Conservation (phyloP, 2,888 invertebrate genomes). For the Doris montereyensis region DNA sequence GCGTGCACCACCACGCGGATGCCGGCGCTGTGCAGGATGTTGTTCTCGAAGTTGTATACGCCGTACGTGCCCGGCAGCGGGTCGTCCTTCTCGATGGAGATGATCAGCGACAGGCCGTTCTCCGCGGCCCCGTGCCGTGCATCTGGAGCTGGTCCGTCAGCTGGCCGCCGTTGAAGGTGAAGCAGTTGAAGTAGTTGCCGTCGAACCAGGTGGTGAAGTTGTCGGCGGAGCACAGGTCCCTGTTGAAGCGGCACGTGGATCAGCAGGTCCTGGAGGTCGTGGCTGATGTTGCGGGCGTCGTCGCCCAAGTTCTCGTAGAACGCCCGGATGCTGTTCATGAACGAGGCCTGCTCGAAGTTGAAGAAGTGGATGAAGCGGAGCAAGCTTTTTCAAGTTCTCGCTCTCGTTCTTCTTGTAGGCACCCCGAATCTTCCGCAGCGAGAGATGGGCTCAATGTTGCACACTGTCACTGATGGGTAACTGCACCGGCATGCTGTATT, state of each 20-base stretch:
- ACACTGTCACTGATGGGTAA: constrained; percentile 67
- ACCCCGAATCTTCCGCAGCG: constrained; percentile 43
- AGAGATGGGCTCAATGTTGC: constrained; percentile 67
- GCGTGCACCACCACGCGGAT: constrained; percentile 68
- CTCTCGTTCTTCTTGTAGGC: not conserved
- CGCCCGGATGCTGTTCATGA: constrained; percentile 50
- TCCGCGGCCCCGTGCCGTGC: constrained; percentile 67
- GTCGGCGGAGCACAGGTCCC: constrained; percentile 51
- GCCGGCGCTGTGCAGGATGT: constrained; percentile 66
- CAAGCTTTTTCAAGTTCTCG: constrained; percentile 10
- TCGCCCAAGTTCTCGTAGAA: constrained; percentile 66
- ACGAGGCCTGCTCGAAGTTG: constrained; percentile 35
- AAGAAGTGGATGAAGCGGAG: constrained; percentile 18
- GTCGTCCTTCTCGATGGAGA: constrained; percentile 67
- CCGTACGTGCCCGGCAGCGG: constrained; percentile 62
- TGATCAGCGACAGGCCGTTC: constrained; percentile 65
- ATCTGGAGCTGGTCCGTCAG: constrained; percentile 54
- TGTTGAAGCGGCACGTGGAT: constrained; percentile 64
- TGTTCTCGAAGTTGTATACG: constrained; percentile 62
- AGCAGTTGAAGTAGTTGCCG: constrained; percentile 68
- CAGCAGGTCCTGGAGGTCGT: constrained; percentile 60
- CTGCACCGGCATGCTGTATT: constrained; percentile 65
- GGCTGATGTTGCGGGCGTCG: constrained; percentile 59
- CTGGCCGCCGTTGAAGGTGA: constrained; percentile 65
- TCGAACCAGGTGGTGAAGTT: constrained; percentile 64